Base-by-base conservation (phyloP, 1,140 invertebrate genomes). In the Magallana angulata region DNA sequence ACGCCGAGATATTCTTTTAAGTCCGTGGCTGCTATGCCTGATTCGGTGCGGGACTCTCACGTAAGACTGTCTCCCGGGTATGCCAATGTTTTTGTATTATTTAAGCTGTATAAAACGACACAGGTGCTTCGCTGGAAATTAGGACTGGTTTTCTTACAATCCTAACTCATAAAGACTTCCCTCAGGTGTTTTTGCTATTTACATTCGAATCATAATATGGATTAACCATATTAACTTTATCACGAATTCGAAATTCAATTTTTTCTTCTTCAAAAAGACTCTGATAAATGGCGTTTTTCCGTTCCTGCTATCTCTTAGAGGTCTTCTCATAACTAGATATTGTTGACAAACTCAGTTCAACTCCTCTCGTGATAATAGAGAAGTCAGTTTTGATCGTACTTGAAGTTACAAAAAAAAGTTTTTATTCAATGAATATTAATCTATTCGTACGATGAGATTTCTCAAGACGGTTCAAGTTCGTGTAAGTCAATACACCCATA, bases 151-250 rank as follows among this genome's bases (percentile, higher is more conserved):
- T 76, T 36, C 60, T 57, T 24, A 84, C 56, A 59, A 84, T 58
- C 57, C 30, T 56, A 36, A 14, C n/a, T 62, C 58, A 59, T 60
- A 60, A 84, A 16, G 30, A 7, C 8, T 8, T 84, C 8, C 82
- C 59, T 62, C 57, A 84, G 82, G 82, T 84, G 82, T 16, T 83
- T 59, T 60, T 48, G 24, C 14, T 84, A 60, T 84, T 84, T 84
- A 60, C 82, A 16, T 62, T 58, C 56, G 18, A 18, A 84, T 84
- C 82, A 84, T 58, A 84, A 59, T 84, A 57, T 58, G 82, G 82
- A 84, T 84, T 84, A 84, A 58, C 18, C 82, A 84, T 84, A 84
- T 84, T 84, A 84, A 84, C 82, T 84, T 84, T 84, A 62, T 84
- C 82, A 84, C 59, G 59, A 84, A 84, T 60, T 36, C 24, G n/a